phyloP scores from a whole-genome alignment of 2,113 vertebrate genomes.

The Hemibagrus wyckioides region DNA sequence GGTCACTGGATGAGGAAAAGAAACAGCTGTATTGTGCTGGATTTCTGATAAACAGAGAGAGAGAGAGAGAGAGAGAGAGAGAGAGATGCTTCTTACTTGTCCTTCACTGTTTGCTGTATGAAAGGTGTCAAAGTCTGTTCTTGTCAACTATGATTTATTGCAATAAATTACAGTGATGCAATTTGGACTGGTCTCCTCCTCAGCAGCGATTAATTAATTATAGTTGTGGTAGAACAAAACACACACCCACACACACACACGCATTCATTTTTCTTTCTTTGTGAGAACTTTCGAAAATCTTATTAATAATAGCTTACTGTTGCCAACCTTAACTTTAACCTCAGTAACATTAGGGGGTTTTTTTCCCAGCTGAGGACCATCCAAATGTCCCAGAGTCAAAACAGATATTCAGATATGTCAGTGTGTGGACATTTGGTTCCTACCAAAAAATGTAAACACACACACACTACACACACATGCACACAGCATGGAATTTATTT shows the following conservation, averaged over 20 bases:
- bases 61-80: constrained; percentile 49
- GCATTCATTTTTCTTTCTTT: neutral
- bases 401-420: neutral
- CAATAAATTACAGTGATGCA: constrained; percentile 33
- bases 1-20: neutral
- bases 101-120: constrained; percentile 21
- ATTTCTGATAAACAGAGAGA: constrained; percentile 38
- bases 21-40: constrained; percentile 28
- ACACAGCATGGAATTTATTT: neutral
- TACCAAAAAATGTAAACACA: constrained; percentile 4
- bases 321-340: neutral
- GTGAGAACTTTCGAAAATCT: neutral
- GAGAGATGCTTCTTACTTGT: constrained; percentile 13
- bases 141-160: constrained; percentile 32
- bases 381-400: neutral
- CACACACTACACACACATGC: constrained; percentile 15
- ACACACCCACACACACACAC: constrained; percentile 3
- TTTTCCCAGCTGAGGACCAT: neutral
- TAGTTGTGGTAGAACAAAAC: constrained; percentile 45
- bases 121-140: constrained; percentile 18
- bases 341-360: neutral
- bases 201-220: constrained; percentile 58
- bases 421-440: neutral
- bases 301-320: neutral
- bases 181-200: constrained; percentile 33